Evolutionary conservation across 2,113 vertebrate species (phyloP).

Genomic region (Chionomys nivalis): DNA sequence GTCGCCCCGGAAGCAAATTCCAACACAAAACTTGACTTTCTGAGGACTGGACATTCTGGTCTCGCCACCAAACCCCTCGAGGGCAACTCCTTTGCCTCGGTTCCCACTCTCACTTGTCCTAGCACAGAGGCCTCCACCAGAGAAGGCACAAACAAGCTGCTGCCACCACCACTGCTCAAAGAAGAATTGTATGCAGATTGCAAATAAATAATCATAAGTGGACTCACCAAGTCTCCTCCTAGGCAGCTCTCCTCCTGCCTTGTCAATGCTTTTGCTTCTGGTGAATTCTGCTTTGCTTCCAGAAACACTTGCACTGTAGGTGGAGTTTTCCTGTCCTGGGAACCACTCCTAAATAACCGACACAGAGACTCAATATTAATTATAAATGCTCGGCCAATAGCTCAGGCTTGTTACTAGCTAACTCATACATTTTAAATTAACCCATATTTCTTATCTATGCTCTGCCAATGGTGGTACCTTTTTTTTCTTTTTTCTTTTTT

Average conservation of each 20-base stretch:
- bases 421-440: neutral
- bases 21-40: neutral
- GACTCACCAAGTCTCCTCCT: neutral
- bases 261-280: neutral
- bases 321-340: neutral
- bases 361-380: neutral
- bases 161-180: neutral
- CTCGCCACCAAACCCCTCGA: too few species aligned
- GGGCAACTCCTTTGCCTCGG: neutral
- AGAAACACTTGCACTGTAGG: neutral
- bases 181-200: neutral
- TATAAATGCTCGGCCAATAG: neutral
- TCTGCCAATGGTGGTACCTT: neutral
- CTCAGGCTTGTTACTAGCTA: neutral
- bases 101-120: neutral
- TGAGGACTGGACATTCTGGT: rapidly evolving
- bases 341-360: neutral
- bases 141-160: neutral
- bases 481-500: neutral
- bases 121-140: too few species aligned
- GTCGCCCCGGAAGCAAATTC: neutral
- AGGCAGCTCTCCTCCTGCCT: neutral
- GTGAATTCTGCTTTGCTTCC: neutral
- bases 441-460: neutral
- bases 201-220: neutral